phyloP scores from a whole-genome alignment of 2,888 invertebrate species.

The Drosophila borealis region DNA sequence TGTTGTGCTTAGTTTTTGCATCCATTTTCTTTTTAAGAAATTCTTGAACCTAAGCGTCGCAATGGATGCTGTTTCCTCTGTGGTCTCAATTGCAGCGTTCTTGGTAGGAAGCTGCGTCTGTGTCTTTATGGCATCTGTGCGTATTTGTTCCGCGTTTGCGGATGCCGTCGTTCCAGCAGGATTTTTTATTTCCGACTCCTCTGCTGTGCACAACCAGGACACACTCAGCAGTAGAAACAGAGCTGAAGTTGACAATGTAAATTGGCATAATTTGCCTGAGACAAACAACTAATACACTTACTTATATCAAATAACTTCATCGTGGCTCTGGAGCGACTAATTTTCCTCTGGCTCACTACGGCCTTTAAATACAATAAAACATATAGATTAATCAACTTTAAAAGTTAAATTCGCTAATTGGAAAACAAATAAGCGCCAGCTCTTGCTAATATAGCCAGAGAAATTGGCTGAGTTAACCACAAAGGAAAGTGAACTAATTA shows the following conservation, averaged over 20 bases:
- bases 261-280: neutral
- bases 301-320: conserved; percentile 15
- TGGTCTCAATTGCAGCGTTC: neutral
- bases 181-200: neutral
- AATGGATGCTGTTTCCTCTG: neutral
- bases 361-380: conserved; percentile 13
- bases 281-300: neutral
- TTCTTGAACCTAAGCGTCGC: conserved; percentile 9
- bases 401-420: conserved; percentile 13
- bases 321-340: conserved; percentile 4
- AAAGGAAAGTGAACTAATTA: neutral
- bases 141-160: neutral
- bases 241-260: neutral
- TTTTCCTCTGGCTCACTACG: too few relatives aligned
- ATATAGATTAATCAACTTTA: neutral
- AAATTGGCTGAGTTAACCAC: neutral
- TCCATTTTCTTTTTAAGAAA: conserved; percentile 4
- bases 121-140: too few relatives aligned
- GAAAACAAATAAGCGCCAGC: neutral
- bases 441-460: conserved; percentile 3
- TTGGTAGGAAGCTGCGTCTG: neutral
- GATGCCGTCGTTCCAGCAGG: neutral
- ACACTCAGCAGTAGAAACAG: neutral
- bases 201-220: neutral
- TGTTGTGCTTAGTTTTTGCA: neutral